Conservation (phyloP, 2,113 vertebrate species). For the Rhadina sibilatrix region DNA sequence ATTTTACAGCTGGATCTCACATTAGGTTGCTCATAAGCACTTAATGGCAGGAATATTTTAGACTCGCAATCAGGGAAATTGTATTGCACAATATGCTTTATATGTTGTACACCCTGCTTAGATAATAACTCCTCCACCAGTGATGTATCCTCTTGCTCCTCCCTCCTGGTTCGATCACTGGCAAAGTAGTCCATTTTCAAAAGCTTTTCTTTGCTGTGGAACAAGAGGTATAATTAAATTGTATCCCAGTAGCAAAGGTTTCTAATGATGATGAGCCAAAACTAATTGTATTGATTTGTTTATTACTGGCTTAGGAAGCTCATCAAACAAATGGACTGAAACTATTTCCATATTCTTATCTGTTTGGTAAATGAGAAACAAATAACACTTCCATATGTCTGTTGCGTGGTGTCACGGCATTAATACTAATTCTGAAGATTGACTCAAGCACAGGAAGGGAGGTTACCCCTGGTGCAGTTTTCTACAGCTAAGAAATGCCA, state of each 20-base stretch:
- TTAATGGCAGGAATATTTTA: constrained; percentile 52
- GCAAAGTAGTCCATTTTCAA: constrained; percentile 57
- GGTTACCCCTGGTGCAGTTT: background rate
- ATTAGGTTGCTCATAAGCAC: constrained; percentile 41
- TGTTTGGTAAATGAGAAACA: constrained; percentile 78
- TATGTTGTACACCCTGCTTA: background rate
- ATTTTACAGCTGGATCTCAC: constrained; percentile 61
- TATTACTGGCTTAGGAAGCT: constrained; percentile 78
- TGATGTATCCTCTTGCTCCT: constrained; percentile 28
- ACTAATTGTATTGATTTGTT: constrained; percentile 87
- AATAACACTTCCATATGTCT: constrained; percentile 77
- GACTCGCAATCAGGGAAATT: constrained; percentile 62
- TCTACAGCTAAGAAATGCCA: background rate
- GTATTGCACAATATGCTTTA: constrained; percentile 62
- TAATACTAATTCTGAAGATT: constrained; percentile 63
- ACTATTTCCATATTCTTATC: constrained; percentile 84
- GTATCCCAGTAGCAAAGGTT: constrained; percentile 73
- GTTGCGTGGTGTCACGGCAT: constrained; percentile 40
- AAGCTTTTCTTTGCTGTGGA: constrained; percentile 60
- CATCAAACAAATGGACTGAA: constrained; percentile 83
- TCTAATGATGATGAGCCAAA: constrained; percentile 79
- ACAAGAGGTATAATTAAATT: constrained; percentile 75
- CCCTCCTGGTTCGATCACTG: background rate
- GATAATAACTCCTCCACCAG: background rate
- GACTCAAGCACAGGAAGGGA: background rate